Evolutionary conservation across 2,888 invertebrate genomes (phyloP), one percentile per base, ranked within the genome.

Genomic region (Daptonema setosum): DNA sequence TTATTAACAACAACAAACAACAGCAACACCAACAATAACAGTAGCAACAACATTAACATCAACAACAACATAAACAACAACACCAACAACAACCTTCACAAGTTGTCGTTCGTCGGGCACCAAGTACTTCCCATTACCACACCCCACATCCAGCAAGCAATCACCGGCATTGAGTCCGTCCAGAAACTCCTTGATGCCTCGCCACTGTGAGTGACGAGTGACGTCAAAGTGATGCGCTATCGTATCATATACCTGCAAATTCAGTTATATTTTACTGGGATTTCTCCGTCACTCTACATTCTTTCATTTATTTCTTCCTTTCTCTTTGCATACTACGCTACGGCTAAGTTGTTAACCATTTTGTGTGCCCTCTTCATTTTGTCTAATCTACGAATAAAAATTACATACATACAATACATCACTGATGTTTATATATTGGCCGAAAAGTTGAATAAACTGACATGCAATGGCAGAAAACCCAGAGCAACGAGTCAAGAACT

Each of bases 81-180:
- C 54, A 43, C 47, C 56, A 55, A 52, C 35, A 17, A 56, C 28
- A n/a, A 26, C 29, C 41, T 41, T 45, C 55, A 56, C 1, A n/a
- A 54, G 22, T 11, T 54, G 8, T 52, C 59, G 28, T 55, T 55
- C 24, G 58, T 56, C 20, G 28, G 43, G 30, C 52, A 47, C 25
- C 30, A 97, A 78, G 73, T 97, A 95, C 77, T 97, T 99, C 47
- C 95, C 97, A 76, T 97, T 97, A 14, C 97, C 97, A 72, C 93
- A 91, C 5, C 97, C 97, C 43, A 93, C 80, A 73, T 99, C 97
- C 2, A 90, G 69, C 20, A 95, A 69, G 14, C 88, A 69, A 1
- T 83, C 79, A 0, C 83, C 85, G 0, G 71, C 58, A 0, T 78
- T 70, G 61, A 87, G 79, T 3, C 74, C 75, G 22, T 78, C 71